Conservation (phyloP, 1,140 invertebrate species). For the Formica exsecta region DNA sequence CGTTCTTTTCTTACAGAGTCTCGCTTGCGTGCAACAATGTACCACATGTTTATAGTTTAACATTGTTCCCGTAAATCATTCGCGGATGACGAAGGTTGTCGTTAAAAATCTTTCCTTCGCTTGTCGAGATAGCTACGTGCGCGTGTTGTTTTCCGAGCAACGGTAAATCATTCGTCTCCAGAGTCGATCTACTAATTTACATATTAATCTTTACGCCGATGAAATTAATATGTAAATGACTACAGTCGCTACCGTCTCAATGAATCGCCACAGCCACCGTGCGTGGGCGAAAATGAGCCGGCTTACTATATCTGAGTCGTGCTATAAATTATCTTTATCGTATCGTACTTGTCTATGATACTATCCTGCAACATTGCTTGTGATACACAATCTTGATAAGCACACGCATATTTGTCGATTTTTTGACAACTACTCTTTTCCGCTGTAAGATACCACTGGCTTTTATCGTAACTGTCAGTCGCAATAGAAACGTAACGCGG, state of each 20-base stretch:
- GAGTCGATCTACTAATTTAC: constrained; percentile 16
- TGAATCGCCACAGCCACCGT: not conserved
- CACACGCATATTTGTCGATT: not conserved
- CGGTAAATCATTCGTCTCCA: constrained; percentile 44
- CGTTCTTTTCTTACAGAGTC: no score
- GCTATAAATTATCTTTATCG: constrained; percentile 31
- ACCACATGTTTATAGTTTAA: constrained; percentile 18
- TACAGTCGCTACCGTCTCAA: constrained; percentile 30
- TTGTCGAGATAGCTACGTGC: not conserved
- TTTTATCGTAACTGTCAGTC: constrained; percentile 4
- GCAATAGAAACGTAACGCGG: constrained; percentile 22
- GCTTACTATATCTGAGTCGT: not conserved
- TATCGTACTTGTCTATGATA: constrained; percentile 5
- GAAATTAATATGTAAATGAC: constrained; percentile 56
- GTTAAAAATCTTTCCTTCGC: not conserved
- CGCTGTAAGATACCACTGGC: not conserved
- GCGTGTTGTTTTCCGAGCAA: not conserved
- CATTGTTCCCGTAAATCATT: constrained; percentile 28
- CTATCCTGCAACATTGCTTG: constrained; percentile 5
- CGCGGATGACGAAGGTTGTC: constrained; percentile 1
- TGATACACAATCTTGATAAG: constrained; percentile 35
- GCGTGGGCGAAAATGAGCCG: not conserved
- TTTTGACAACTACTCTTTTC: not conserved
- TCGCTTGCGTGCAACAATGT: not conserved
- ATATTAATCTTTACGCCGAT: constrained; percentile 47